phyloP scores from a whole-genome alignment of 2,113 vertebrate genomes.

The Hyperoodon ampullatus region DNA sequence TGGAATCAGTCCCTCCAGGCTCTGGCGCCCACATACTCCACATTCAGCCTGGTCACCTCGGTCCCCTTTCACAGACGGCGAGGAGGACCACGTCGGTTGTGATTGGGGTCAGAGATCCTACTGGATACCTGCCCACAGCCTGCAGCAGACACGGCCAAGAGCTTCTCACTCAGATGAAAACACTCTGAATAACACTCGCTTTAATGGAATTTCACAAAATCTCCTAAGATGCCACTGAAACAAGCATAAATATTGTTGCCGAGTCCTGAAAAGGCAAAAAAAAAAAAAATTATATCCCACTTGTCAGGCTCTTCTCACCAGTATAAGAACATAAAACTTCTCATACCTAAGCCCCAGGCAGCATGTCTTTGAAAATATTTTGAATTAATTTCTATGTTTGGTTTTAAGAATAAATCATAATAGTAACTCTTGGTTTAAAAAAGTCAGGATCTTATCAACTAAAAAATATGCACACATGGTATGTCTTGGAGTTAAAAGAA shows the following conservation, averaged over 20 bases:
- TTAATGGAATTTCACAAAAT: too few species aligned
- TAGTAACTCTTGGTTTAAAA: neutral
- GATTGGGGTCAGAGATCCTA: neutral
- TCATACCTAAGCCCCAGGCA: too few species aligned
- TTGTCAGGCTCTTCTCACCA: neutral
- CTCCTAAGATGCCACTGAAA: neutral
- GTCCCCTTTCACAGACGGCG: neutral
- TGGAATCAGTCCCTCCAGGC: neutral
- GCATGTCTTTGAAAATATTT: neutral
- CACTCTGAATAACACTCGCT: fast-evolving
- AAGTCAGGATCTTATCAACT: neutral
- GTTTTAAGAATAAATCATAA: neutral
- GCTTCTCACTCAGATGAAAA: neutral
- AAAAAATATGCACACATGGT: fast-evolving
- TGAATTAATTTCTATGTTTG: neutral
- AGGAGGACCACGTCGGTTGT: too few species aligned
- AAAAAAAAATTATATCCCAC: neutral
- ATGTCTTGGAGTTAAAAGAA: neutral
- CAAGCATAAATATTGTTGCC: neutral
- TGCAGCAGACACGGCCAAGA: fast-evolving
- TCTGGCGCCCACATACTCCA: fast-evolving
- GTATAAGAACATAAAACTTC: neutral
- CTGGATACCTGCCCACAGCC: too few species aligned
- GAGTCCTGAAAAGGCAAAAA: neutral
- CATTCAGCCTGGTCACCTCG: neutral